Conservation (phyloP, 1,140 invertebrate genomes). For the Aphelenchoides fujianensis region DNA sequence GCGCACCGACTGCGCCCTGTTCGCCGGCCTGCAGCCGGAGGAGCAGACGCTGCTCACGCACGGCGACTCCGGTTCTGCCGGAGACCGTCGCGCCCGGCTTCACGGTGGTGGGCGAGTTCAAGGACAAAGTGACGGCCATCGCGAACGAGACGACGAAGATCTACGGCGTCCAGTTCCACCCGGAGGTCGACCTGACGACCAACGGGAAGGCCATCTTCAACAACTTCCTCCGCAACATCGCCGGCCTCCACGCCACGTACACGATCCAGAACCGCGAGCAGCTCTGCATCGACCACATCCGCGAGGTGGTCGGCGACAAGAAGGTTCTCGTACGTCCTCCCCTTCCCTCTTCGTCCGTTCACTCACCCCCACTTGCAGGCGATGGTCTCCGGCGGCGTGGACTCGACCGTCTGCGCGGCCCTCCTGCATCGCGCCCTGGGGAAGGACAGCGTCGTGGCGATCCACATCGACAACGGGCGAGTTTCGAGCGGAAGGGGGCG, state of each 20-base stretch:
- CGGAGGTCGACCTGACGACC: slow-evolving; percentile 82
- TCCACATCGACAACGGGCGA: slow-evolving; percentile 89
- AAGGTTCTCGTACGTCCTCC: slow-evolving; percentile 81
- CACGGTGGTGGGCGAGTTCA: slow-evolving; percentile 45
- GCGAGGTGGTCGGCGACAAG: slow-evolving; percentile 79
- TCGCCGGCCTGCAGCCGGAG: slow-evolving; percentile 77
- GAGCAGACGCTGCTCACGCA: slow-evolving; percentile 91
- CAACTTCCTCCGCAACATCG: slow-evolving; percentile 90
- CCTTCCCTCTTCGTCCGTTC: slow-evolving; percentile 16
- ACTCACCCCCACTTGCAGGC: neutral
- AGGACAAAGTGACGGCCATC: slow-evolving; percentile 69
- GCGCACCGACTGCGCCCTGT: slow-evolving; percentile 75
- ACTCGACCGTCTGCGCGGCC: slow-evolving; percentile 95
- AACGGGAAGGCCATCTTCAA: slow-evolving; percentile 86
- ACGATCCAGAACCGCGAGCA: slow-evolving; percentile 81
- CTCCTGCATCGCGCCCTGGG: slow-evolving; percentile 82
- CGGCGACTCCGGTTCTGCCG: slow-evolving; percentile 87
- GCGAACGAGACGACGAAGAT: slow-evolving; percentile 83
- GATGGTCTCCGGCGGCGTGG: slow-evolving; percentile 78
- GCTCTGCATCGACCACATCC: slow-evolving; percentile 90
- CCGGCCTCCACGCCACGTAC: slow-evolving; percentile 79
- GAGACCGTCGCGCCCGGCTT: slow-evolving; percentile 67
- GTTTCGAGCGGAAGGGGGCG: too few species aligned
- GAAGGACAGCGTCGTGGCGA: slow-evolving; percentile 81
- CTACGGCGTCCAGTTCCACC: slow-evolving; percentile 97